A percentile compares a stretch with the other conserved stretches of the same genome.
These are phyloP conservation scores for Poicephalus meyeri DNA, from an alignment of 2,113 vertebrate genomes.

Conservation along the genomic window DNA sequence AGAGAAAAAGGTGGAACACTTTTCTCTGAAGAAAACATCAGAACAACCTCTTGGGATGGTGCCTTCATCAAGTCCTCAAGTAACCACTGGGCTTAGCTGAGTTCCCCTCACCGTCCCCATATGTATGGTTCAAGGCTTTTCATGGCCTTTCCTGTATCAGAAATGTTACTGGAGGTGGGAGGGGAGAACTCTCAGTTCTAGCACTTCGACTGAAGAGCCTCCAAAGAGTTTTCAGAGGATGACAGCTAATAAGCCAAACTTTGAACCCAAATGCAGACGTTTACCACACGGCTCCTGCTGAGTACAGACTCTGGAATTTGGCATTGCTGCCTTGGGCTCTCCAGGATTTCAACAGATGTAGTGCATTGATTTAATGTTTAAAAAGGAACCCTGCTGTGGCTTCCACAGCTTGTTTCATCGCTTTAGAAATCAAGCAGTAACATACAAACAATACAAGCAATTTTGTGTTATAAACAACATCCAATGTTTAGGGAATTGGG, in stretches of 20 bases:
- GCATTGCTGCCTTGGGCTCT: constrained; percentile 45
- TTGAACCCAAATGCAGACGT: constrained; percentile 31
- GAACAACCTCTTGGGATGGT: background rate
- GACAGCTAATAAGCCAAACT: constrained; percentile 26
- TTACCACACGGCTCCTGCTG: constrained; percentile 27
- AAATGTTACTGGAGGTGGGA: background rate
- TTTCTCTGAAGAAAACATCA: background rate
- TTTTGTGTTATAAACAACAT: constrained; percentile 65
- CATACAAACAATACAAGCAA: constrained; percentile 64
- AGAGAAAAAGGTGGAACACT: background rate
- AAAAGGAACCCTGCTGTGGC: constrained; percentile 61
- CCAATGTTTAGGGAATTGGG: constrained; percentile 61
- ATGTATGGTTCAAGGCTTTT: background rate
- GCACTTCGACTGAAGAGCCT: background rate
- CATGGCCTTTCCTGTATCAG: background rate
- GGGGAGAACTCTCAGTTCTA: background rate
- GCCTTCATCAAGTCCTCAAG: background rate
- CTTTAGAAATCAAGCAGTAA: constrained; percentile 58
- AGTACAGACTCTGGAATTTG: constrained; percentile 57
- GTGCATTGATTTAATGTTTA: constrained; percentile 61
- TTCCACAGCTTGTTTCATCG: constrained; percentile 65
- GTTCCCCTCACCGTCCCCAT: background rate
- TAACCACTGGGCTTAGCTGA: accelerated
- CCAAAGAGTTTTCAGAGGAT: constrained; percentile 3
- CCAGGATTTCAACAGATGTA: constrained; percentile 68